Conservation (phyloP, 2,888 invertebrate genomes). For the Erebia aethiops region DNA sequence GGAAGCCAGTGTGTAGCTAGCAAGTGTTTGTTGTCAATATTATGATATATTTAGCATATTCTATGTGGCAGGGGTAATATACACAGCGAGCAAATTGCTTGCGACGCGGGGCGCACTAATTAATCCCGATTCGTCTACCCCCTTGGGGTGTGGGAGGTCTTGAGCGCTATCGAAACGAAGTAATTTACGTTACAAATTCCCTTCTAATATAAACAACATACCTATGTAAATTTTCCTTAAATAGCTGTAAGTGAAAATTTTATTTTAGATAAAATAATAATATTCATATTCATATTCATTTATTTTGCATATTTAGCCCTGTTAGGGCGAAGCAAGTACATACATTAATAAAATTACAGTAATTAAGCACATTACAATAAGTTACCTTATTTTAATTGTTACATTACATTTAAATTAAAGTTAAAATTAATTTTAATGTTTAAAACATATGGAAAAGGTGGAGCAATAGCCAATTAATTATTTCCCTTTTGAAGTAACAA, state of each 20-base stretch:
- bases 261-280: neutral
- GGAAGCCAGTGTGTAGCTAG: no score
- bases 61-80: neutral
- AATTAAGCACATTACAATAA: no score
- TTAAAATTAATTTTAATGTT: no score
- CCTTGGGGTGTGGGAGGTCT: neutral
- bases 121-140: conserved; percentile 17
- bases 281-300: no score
- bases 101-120: conserved; percentile 20
- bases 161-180: conserved; percentile 15
- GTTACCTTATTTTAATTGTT: no score
- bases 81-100: conserved; percentile 15
- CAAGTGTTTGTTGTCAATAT: neutral
- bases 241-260: neutral
- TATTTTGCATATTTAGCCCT: no score
- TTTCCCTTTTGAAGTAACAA: no score
- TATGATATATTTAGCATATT: conserved; percentile 1
- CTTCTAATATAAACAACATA: conserved; percentile 3
- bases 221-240: neutral
- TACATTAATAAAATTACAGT: no score
- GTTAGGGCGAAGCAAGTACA: no score
- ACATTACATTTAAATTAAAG: no score
- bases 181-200: conserved; percentile 15
- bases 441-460: no score
- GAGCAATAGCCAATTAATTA: no score